These are phyloP conservation scores for Upupa epops DNA, from an alignment of 2,113 vertebrate genomes.

Conservation along the genomic window DNA sequence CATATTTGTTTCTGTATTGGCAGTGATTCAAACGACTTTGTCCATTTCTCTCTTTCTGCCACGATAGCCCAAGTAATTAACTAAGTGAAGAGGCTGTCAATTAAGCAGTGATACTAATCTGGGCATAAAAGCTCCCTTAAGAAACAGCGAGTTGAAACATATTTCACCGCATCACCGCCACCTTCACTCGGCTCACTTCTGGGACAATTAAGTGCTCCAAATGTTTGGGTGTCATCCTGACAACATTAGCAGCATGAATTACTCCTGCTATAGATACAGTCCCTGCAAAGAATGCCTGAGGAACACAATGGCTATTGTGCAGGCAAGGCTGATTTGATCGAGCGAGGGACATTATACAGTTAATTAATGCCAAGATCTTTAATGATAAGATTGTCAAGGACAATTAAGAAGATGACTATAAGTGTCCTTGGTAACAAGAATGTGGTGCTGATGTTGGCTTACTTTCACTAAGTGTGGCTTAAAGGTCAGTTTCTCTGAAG, in stretches of 20 bases:
- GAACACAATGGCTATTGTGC: constrained; percentile 74
- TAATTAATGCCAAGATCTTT: constrained; percentile 81
- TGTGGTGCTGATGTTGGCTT: constrained; percentile 73
- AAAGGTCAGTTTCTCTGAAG: constrained; percentile 82
- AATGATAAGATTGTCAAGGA: constrained; percentile 81
- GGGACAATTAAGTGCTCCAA: constrained; percentile 78
- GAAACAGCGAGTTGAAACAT: constrained; percentile 75
- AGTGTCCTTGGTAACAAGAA: constrained; percentile 85
- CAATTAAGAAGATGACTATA: constrained; percentile 82
- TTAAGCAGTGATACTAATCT: constrained; percentile 88
- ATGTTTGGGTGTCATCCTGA: constrained; percentile 77
- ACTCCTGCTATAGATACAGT: constrained; percentile 70
- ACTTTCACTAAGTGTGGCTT: constrained; percentile 78
- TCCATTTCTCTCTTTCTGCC: constrained; percentile 69
- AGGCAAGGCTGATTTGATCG: constrained; percentile 69
- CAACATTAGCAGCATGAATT: constrained; percentile 68
- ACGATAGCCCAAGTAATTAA: constrained; percentile 80
- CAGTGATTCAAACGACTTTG: constrained; percentile 79
- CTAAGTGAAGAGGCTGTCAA: constrained; percentile 83
- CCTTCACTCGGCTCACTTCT: constrained; percentile 81
- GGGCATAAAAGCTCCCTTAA: constrained; percentile 80
- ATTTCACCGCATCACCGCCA: constrained; percentile 72
- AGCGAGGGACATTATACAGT: constrained; percentile 67
- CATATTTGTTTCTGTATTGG: constrained; percentile 78
- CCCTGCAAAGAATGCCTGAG: constrained; percentile 68